These are phyloP conservation scores for Leptinotarsa tumamoca DNA, from an alignment of 2,888 invertebrate species.

Conservation along the genomic window DNA sequence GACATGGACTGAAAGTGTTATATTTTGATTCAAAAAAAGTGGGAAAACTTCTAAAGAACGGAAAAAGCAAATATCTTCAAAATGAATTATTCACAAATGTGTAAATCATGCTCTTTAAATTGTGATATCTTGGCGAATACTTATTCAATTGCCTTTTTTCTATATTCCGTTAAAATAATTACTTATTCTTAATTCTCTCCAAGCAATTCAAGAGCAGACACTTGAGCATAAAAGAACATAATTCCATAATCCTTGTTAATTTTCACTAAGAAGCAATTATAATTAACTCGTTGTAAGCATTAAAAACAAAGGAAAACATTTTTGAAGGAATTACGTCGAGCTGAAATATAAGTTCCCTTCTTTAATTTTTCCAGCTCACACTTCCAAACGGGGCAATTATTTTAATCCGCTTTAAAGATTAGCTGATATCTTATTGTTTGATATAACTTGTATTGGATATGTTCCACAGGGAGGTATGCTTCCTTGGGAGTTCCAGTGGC, in stretches of 20 bases:
- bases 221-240: slow-evolving; percentile 17
- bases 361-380: slow-evolving; percentile 13
- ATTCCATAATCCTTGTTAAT: slow-evolving; percentile 17
- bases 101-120: too few relatives aligned
- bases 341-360: slow-evolving; percentile 18
- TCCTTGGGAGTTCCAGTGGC: too few relatives aligned
- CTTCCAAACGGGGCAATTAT: slow-evolving; percentile 14
- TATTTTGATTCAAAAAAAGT: too few relatives aligned
- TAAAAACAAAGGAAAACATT: slow-evolving; percentile 22
- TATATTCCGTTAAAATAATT: slow-evolving; percentile 11
- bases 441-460: slow-evolving; percentile 1
- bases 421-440: slow-evolving; percentile 2
- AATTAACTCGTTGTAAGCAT: slow-evolving; percentile 16
- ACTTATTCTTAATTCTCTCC: slow-evolving; percentile 17
- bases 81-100: too few relatives aligned
- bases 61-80: too few relatives aligned
- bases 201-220: slow-evolving; percentile 20
- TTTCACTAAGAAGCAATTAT: slow-evolving; percentile 20
- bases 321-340: slow-evolving; percentile 17
- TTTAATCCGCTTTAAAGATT: slow-evolving; percentile 11
- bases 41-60: too few relatives aligned
- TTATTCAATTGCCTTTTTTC: neutral
- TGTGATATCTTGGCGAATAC: too few relatives aligned
- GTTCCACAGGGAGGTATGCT: neutral
- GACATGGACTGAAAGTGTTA: too few relatives aligned